phyloP scores from a whole-genome alignment of 2,888 invertebrate species.

The Carpatolechia fugitivella region DNA sequence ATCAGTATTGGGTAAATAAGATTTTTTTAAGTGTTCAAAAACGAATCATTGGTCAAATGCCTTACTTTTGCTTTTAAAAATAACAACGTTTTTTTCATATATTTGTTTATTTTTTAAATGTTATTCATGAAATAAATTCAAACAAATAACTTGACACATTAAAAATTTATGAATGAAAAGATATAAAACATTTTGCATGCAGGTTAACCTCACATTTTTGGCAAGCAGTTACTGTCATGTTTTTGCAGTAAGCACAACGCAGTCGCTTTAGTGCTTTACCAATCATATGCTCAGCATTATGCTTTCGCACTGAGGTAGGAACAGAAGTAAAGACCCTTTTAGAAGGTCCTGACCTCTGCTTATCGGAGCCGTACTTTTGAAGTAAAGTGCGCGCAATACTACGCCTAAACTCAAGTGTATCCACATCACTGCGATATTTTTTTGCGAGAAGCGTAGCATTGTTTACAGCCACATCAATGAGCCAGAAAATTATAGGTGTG shows the following conservation, averaged over 20 bases:
- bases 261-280: not conserved
- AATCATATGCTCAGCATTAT: slow-evolving; percentile 15
- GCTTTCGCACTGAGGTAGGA: slow-evolving; percentile 15
- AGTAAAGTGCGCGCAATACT: slow-evolving; percentile 14
- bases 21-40: not conserved
- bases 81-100: too few species aligned
- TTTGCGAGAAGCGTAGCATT: slow-evolving; percentile 22
- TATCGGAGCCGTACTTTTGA: slow-evolving; percentile 12
- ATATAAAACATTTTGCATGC: not conserved
- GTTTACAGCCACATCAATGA: slow-evolving; percentile 23
- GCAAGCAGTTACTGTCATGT: not conserved
- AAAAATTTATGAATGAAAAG: not conserved
- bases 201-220: not conserved
- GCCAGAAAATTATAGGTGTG: slow-evolving; percentile 19
- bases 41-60: not conserved
- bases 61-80: too few species aligned
- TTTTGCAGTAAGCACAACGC: not conserved
- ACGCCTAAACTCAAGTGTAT: slow-evolving; percentile 17
- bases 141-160: too few species aligned
- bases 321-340: not conserved
- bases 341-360: slow-evolving; percentile 7
- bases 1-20: not conserved
- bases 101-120: too few species aligned
- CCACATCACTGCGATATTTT: slow-evolving; percentile 4
- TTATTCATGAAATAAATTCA: too few species aligned